Evolutionary conservation across 2,113 vertebrate genomes (phyloP).

Genomic region (Otus sunia): DNA sequence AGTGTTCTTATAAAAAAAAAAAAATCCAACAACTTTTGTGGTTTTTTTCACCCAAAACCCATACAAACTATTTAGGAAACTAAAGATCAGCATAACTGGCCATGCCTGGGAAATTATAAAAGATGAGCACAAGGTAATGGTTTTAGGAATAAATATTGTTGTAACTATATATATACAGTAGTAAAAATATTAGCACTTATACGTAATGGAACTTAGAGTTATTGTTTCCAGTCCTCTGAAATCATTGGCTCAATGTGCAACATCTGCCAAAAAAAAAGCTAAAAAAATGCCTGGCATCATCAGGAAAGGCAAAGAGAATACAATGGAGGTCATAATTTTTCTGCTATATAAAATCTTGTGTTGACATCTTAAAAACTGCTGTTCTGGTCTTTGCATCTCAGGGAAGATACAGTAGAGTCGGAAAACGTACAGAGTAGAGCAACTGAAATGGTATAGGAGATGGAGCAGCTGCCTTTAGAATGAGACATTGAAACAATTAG

Average conservation of each 20-base stretch:
- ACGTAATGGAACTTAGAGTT: background rate
- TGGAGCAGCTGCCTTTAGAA: background rate
- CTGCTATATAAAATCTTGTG: background rate
- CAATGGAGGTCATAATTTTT: background rate
- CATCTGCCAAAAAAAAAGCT: background rate
- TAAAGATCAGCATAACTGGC: background rate
- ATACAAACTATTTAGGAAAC: background rate
- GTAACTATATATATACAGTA: background rate
- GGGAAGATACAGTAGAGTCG: background rate
- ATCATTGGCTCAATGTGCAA: background rate
- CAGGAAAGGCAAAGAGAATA: background rate
- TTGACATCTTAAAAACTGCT: background rate
- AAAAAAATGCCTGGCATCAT: background rate
- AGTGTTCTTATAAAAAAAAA: background rate
- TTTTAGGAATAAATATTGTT: background rate
- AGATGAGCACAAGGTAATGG: background rate
- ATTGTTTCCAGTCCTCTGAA: background rate
- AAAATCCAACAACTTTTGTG: too few species aligned
- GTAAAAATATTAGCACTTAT: background rate
- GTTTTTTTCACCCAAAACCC: fast-evolving
- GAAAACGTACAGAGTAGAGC: background rate
- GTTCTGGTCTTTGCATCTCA: background rate
- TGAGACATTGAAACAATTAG: background rate
- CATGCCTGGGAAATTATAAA: background rate
- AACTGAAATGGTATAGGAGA: background rate